Base-by-base conservation (phyloP, 2,888 invertebrate genomes). In the Ypsolopha sequella region DNA sequence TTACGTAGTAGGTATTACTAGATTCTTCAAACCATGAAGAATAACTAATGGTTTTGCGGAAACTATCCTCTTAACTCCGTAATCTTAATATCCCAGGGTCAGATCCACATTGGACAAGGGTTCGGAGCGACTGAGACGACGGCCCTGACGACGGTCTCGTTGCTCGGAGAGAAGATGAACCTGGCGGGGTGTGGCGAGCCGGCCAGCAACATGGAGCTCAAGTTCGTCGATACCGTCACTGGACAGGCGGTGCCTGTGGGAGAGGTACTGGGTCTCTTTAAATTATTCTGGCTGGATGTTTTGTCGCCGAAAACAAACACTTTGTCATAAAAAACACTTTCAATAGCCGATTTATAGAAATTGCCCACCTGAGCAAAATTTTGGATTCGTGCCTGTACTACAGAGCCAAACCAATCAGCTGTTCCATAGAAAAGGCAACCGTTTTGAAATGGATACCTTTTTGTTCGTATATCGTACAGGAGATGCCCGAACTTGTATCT, bases 121-220 rank as follows among this genome's bases (percentile, higher is more conserved):
- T 86, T 70, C 51, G 85, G 85, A 2, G 72, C 82, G 1, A 85
- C 85, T 0, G 86, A 86, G 53, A 84, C 85, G 0, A 75, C 80
- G 0, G 71, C 84, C 0, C 38, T 85, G 1, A 61, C 64, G 0
- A 75, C 82, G 0, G 59, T 71, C 0, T 77, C 76, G 0, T 61
- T 74, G 6, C 73, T 64, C 36, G 68, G 61, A 0, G 60, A 65
- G 0, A 60, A 68, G 46, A 61, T 70, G 1, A 76, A 85, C 56
- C 78, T 71, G 41, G 71, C 78, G 0, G 64, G 80, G 0, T 76
- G 77, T 44, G 86, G 86, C 0, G 66, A 67, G 0, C 71, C 76
- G 0, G 68, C 81, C 73, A 70, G 76, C 0, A 73, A 64, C 51
- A 62, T 73, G 0, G 64, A 68, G 11, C 50, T 84, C 24, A 84